A percentile compares a stretch with the other conserved stretches of the same genome.
Conservation (phyloP, 2,113 vertebrate species). For the Bubo blakistoni region DNA sequence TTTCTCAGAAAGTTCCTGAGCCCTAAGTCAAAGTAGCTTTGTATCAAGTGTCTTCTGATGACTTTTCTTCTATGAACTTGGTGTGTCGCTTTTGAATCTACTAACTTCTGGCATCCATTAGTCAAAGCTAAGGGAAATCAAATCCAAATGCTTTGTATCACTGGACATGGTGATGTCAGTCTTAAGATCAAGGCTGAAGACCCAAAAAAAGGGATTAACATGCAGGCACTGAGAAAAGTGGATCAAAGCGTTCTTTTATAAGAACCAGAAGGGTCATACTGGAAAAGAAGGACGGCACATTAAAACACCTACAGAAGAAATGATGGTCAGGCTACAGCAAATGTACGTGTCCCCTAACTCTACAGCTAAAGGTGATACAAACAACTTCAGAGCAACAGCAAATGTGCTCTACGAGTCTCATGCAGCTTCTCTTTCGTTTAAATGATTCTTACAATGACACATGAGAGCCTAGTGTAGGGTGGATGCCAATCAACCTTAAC, state of each 20-base stretch:
- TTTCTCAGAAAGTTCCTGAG: background rate
- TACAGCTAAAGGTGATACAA: background rate
- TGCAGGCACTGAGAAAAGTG: background rate
- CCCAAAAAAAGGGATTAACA: background rate
- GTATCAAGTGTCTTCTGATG: background rate
- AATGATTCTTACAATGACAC: background rate
- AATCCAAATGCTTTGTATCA: background rate
- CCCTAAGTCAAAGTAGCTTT: background rate
- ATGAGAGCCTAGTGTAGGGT: background rate
- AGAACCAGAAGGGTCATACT: background rate
- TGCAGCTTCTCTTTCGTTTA: background rate
- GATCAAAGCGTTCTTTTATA: background rate
- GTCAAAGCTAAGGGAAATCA: background rate
- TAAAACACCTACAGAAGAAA: background rate
- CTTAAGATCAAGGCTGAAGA: background rate
- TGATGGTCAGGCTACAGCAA: background rate
- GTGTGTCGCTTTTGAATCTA: background rate
- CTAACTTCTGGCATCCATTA: background rate
- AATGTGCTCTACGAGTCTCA: background rate
- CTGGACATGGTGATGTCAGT: background rate
- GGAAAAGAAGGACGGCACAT: background rate
- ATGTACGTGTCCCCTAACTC: background rate
- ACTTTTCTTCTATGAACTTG: background rate
- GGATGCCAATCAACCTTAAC: background rate
- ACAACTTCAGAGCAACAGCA: background rate